Percentiles rank a stretch among this genome's conserved stretches.
Evolutionary conservation across 1,140 invertebrate species (phyloP).

Genomic region (Kradibia gibbosae): DNA sequence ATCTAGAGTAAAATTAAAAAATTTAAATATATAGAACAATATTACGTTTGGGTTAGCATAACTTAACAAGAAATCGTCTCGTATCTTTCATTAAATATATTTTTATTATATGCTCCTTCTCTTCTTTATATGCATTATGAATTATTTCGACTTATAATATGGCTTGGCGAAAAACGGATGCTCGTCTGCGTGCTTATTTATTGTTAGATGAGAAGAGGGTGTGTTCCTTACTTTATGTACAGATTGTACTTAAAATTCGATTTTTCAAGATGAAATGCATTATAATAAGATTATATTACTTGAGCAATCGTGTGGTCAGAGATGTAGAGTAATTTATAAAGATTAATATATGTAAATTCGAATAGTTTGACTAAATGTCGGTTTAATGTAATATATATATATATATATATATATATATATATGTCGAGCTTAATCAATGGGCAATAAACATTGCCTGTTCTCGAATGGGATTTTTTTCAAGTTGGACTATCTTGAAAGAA

Average conservation of each 20-base stretch:
- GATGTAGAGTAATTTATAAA: constrained; percentile 14
- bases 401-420: too few relatives aligned
- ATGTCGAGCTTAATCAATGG: neutral
- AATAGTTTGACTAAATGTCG: neutral
- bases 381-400: neutral
- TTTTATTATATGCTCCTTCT: neutral
- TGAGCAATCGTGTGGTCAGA: constrained; percentile 14
- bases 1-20: neutral
- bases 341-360: constrained; percentile 28
- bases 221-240: constrained; percentile 33
- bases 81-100: neutral
- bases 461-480: neutral
- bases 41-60: neutral
- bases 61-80: neutral
- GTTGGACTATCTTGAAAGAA: neutral
- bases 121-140: neutral
- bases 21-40: constrained; percentile 9
- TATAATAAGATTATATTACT: neutral
- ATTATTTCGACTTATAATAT: neutral
- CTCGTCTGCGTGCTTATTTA: constrained; percentile 42
- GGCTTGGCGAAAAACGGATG: constrained; percentile 43
- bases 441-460: neutral
- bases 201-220: constrained; percentile 9
- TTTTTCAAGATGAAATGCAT: constrained; percentile 12
- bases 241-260: constrained; percentile 12